Evolutionary conservation across 2,113 vertebrate genomes (phyloP), one percentile per base, ranked within the genome.

Genomic region (Salminus brasiliensis): DNA sequence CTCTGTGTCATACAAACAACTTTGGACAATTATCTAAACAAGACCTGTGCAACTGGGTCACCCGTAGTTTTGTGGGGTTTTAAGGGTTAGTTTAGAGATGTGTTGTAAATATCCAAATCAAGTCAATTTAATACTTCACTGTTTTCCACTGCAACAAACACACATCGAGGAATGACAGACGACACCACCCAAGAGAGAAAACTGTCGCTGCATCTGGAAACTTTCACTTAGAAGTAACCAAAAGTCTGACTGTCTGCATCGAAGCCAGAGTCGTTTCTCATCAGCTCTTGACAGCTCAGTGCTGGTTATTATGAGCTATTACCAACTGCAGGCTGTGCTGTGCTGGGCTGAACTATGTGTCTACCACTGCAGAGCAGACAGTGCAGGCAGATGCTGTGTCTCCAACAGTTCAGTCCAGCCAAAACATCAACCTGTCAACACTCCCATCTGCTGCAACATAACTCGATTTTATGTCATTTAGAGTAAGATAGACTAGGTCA

Each of bases 371-470:
- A 39, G 43, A 63, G 52, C 55, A 77, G 59, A 71, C 68, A 60
- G 29, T 30, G 59, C 81, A 83, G 76, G 55, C 74, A 65, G 70
- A 53, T 39, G 69, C 59, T 21, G n/a, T 57, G 60, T 34, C 29
- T 63, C 65, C 63, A 39, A 66, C 45, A 55, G 57, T 81, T 75
- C 66, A 76, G 66, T 45, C 18, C 66, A 59, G 55, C 25, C 29
- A 63, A 25, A 39, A 52, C 30, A 41, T 30, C 41, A 43, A 43
- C 66, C 11, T 34, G 49, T 63, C 49, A 57, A 2, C 27, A 60
- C 25, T 30, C 6, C 30, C 27, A 63, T 9, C 73, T 49, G 41
- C 43, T 23, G 73, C 29, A 65, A n/a, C 23, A 1, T 55, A 27
- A 59, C 43, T 32, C 15, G 25, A 21, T 55, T 27, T 32, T 27